Evolutionary conservation across 2,797 vertebrate genomes (phyloP).

Genomic region (Agapornis canus): DNA sequence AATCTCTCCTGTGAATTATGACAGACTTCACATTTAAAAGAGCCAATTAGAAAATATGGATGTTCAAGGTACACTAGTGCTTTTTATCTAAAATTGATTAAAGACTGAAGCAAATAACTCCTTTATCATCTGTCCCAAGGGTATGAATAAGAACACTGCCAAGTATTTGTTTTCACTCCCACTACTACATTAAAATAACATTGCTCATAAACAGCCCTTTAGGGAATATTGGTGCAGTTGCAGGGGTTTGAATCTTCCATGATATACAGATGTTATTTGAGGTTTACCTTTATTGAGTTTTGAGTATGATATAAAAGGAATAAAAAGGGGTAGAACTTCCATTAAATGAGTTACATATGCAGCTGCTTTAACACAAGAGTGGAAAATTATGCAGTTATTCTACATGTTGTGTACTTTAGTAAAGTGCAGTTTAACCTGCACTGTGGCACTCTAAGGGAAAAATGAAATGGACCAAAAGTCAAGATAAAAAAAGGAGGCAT

Average conservation of each 20-base stretch:
- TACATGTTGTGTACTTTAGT: background rate
- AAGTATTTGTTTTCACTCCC: background rate
- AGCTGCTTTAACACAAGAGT: background rate
- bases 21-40: background rate
- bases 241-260: background rate
- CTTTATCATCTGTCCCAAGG: slow-evolving; percentile 32
- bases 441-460: background rate
- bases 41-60: slow-evolving; percentile 28
- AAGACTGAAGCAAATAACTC: slow-evolving; percentile 14
- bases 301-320: background rate
- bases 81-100: slow-evolving; percentile 8
- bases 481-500: background rate
- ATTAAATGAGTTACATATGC: slow-evolving; percentile 16
- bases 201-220: slow-evolving; percentile 12
- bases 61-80: background rate
- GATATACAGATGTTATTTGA: background rate
- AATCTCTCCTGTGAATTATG: background rate
- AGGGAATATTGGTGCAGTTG: background rate
- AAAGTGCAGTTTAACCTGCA: background rate
- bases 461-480: background rate
- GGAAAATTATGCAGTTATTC: background rate
- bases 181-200: background rate
- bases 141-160: background rate
- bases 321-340: background rate
- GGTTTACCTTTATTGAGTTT: slow-evolving; percentile 40